Evolutionary conservation across 30 jellyfish, hydroid and myxozoan species (phyloP).

Genomic region (Cassiopea andromeda): DNA sequence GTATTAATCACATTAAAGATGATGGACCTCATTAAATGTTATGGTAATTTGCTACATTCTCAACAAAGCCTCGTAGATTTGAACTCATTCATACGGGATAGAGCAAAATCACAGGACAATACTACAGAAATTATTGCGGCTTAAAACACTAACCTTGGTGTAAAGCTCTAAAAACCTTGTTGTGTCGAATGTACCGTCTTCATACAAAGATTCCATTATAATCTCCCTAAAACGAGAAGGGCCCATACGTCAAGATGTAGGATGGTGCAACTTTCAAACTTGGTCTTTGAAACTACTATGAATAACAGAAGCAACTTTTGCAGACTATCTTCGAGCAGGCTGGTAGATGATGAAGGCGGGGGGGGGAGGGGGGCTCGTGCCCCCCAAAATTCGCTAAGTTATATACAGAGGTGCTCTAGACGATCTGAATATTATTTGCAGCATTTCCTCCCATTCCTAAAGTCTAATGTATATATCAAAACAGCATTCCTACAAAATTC

Average conservation of each 20-base stretch:
- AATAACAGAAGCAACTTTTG: too few relatives aligned
- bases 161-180: conserved; percentile 21
- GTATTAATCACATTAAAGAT: background rate
- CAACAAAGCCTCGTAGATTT: background rate
- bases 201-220: conserved; percentile 24
- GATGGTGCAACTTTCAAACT: background rate
- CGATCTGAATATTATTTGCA: too few relatives aligned
- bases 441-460: too few relatives aligned
- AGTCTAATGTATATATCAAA: too few relatives aligned
- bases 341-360: too few relatives aligned
- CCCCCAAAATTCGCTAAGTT: too few relatives aligned
- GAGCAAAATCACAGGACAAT: background rate
- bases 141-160: conserved; percentile 21
- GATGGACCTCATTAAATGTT: conserved; percentile 1
- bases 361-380: too few relatives aligned
- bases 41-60: conserved; percentile 2
- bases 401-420: too few relatives aligned
- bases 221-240: conserved; percentile 34
- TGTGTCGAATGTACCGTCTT: conserved; percentile 27
- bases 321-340: too few relatives aligned
- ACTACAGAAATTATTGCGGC: background rate
- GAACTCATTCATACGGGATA: background rate
- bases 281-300: too few relatives aligned
- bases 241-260: background rate
- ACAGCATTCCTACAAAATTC: too few relatives aligned